These are phyloP conservation scores for Leucopsar rothschildi DNA, from an alignment of 2,113 vertebrate species.

Conservation along the genomic window DNA sequence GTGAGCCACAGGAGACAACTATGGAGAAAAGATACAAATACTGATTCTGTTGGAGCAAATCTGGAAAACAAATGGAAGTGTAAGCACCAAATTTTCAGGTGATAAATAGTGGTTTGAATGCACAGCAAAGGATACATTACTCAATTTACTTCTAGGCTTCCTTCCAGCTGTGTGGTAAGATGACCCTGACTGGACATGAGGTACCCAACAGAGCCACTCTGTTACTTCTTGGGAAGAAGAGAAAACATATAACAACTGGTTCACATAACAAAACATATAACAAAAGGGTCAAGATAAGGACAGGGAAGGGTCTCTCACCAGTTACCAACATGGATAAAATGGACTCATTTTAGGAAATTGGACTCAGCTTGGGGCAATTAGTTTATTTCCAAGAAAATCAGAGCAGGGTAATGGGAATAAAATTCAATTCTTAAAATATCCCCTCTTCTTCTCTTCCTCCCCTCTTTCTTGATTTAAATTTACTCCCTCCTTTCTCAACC, in stretches of 20 bases:
- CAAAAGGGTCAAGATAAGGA: neutral
- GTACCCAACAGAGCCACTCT: neutral
- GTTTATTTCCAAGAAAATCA: neutral
- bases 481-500: neutral
- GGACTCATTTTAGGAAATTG: neutral
- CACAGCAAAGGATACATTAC: neutral
- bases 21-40: neutral
- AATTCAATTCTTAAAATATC: neutral
- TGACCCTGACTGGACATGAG: neutral
- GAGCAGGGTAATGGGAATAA: neutral
- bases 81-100: neutral
- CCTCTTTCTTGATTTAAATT: neutral
- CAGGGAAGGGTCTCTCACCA: neutral
- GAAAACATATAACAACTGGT: neutral
- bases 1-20: neutral
- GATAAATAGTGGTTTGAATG: neutral
- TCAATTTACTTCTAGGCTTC: neutral
- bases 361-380: neutral
- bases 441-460: rapidly evolving
- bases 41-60: neutral
- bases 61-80: neutral
- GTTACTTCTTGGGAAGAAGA: neutral
- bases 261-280: neutral
- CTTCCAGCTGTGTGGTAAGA: neutral
- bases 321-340: neutral